Evolutionary conservation across 2,888 invertebrate genomes (phyloP).

Genomic region (Cephalotes varians): DNA sequence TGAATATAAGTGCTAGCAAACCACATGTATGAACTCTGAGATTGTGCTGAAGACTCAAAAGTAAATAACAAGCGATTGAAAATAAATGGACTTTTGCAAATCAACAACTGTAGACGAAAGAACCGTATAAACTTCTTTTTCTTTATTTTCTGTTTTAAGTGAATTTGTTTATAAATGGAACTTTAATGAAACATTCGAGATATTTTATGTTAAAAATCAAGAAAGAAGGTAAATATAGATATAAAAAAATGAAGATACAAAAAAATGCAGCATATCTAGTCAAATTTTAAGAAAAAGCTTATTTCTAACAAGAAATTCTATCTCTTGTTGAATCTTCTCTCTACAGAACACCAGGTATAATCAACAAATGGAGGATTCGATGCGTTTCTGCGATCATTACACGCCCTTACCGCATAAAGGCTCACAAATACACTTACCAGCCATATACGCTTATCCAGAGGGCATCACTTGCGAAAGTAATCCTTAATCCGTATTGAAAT

Average conservation of each 20-base stretch:
- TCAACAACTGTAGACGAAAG: background rate
- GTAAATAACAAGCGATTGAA: background rate
- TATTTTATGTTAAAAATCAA: background rate
- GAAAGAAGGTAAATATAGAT: background rate
- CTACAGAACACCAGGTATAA: background rate
- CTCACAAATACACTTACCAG: constrained; percentile 64
- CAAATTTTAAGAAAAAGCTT: background rate
- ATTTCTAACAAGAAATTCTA: background rate
- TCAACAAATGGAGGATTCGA: background rate
- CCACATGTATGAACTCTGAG: background rate
- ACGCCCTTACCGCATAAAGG: background rate
- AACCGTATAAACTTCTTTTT: background rate
- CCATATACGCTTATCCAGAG: constrained; percentile 68
- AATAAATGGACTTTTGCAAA: background rate
- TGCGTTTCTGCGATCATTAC: background rate
- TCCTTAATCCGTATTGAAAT: constrained; percentile 40
- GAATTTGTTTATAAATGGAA: background rate
- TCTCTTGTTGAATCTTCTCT: background rate
- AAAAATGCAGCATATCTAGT: background rate
- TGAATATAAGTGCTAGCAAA: background rate
- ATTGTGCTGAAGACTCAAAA: background rate
- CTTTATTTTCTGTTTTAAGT: background rate
- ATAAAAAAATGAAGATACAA: background rate
- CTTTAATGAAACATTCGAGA: background rate
- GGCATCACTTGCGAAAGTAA: constrained; percentile 40